A percentile compares a stretch with the other conserved stretches of the same genome.
These are phyloP conservation scores for Apis florea DNA, from an alignment of 1,140 invertebrate species.

Conservation along the genomic window DNA sequence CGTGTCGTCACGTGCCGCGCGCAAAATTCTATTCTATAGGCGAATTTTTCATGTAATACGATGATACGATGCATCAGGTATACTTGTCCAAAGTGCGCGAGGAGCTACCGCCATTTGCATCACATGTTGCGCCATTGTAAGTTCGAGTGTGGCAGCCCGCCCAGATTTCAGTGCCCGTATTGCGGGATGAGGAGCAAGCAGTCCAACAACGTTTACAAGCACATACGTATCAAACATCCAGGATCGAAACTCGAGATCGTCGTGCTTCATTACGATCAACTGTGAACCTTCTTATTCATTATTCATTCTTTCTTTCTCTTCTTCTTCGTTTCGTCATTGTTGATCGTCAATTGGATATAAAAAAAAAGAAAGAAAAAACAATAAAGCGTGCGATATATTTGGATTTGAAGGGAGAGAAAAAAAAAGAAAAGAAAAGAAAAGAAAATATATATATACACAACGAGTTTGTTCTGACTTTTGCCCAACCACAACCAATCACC, in stretches of 20 bases:
- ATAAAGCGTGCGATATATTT: no score
- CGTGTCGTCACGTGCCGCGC: background rate
- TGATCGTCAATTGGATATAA: no score
- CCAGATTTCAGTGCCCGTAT: constrained; percentile 83
- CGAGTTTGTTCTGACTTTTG: no score
- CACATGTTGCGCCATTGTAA: constrained; percentile 82
- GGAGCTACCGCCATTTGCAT: constrained; percentile 69
- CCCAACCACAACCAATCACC: no score
- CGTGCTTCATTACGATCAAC: constrained; percentile 29
- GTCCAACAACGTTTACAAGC: constrained; percentile 70
- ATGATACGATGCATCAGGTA: constrained; percentile 41
- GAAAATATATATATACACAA: no score
- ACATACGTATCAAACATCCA: constrained; percentile 66
- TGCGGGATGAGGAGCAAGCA: constrained; percentile 74
- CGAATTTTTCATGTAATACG: background rate
- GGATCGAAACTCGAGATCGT: constrained; percentile 47
- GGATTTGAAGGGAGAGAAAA: no score
- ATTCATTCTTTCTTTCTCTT: background rate
- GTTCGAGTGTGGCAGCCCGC: constrained; percentile 85
- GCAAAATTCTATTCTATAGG: no score
- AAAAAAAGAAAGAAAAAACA: no score
- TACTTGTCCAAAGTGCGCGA: constrained; percentile 71
- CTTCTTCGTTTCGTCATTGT: no score
- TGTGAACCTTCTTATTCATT: background rate
- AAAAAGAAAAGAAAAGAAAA: no score